Percentiles rank a stretch among this genome's conserved stretches.
Conservation (phyloP, 2,113 vertebrate genomes). For the Ammodytes dubius region DNA sequence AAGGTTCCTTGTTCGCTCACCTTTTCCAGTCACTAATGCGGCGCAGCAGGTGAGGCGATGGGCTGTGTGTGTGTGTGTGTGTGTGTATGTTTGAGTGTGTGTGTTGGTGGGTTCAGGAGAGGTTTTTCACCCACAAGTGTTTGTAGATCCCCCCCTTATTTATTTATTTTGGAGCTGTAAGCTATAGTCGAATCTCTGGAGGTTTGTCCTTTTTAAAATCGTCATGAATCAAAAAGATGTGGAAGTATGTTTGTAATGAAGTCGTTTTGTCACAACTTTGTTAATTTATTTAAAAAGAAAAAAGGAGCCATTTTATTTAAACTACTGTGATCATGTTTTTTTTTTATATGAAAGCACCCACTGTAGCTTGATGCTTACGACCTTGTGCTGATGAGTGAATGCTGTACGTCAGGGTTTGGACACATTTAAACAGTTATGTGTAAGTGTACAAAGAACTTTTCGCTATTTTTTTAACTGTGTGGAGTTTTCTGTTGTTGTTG, state of each 20-base stretch:
- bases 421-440: constrained; percentile 53
- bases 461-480: constrained; percentile 79
- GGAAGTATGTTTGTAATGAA: constrained; percentile 52
- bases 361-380: constrained; percentile 74
- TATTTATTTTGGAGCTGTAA: constrained; percentile 53
- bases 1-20: constrained; percentile 40
- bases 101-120: constrained; percentile 31
- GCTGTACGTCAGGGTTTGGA: constrained; percentile 45
- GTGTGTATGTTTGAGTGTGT: constrained; percentile 2
- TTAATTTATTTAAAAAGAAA: constrained; percentile 75
- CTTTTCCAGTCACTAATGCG: constrained; percentile 35
- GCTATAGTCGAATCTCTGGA: constrained; percentile 38
- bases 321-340: constrained; percentile 78
- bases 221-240: constrained; percentile 31
- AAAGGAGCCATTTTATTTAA: constrained; percentile 76
- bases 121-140: constrained; percentile 51
- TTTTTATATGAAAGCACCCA: constrained; percentile 79
- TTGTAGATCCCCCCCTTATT: constrained; percentile 36
- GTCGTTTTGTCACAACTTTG: constrained; percentile 49
- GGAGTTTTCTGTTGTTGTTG: constrained; percentile 62
- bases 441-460: constrained; percentile 76
- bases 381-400: constrained; percentile 59
- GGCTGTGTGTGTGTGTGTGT: constrained; percentile 8
- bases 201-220: constrained; percentile 29
- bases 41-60: constrained; percentile 45